Evolutionary conservation across 2,888 invertebrate genomes (phyloP), one percentile per base, ranked within the genome.

Genomic region (Melanchra persicariae): DNA sequence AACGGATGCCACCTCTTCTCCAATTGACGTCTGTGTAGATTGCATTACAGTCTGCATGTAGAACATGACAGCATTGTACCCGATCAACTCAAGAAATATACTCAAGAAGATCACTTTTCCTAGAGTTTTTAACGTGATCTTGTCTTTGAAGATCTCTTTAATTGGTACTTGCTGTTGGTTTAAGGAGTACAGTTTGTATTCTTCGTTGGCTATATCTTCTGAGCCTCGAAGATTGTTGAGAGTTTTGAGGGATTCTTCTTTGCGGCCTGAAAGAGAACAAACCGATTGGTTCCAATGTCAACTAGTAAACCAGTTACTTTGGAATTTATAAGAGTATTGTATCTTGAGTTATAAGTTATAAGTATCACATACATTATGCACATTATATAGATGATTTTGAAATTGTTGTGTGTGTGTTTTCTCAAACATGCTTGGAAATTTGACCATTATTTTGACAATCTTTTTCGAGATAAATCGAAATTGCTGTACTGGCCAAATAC

Each of bases 111-210:
- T 19, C 8, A 71, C 70, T 70, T 71, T 71, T 15, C n/a, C 70
- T 2, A 71, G 37, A 7, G 71, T 70, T 24, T 47, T 54, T 10
- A 70, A 7, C 4, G 70, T 71, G 2, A 26, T 70, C 7, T 47
- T 71, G 40, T 71, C 40, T 40, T 17, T 70, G 5, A 71, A 71
- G 4, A 70, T 30, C 40, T 70, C 70, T 22, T 22, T 61, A 17
- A 24, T 47, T 4, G 62, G 30, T 40, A 40, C 0, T 55, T 55
- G 12, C 7, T 7, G 26, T n/a, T 55, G 2, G 30, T 71, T 71
- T 24, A 71, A 22, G 2, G 71, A 62, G 62, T 71, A 71, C 19
- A 71, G 54, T 62, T 71, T 62, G 22, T 71, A 71, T 52, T 71
- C 71, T 62, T 70, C 62, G 3, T 55, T 62, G 37, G 54, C 70